Evolutionary conservation across 2,113 vertebrate genomes (phyloP).

Genomic region (Monopterus albus): DNA sequence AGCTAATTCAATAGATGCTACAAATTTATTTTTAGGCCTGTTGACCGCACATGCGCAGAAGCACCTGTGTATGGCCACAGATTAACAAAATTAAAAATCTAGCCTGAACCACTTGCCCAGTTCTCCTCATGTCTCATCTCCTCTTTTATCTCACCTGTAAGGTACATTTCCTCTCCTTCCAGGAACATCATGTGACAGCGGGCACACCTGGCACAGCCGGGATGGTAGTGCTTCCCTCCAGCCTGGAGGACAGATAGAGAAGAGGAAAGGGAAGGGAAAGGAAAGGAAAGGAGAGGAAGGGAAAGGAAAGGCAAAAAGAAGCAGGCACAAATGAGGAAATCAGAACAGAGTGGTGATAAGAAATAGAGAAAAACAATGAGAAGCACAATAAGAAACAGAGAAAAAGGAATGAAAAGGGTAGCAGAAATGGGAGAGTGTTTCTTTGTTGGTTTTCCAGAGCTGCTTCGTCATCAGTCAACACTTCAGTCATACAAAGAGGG

Average conservation of each 20-base stretch:
- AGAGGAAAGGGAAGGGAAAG: neutral
- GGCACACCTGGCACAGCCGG: constrained; percentile 92
- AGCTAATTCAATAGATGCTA: constrained; percentile 51
- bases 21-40: constrained; percentile 46
- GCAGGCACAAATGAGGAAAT: constrained; percentile 14
- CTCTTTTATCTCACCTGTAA: constrained; percentile 85
- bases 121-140: neutral
- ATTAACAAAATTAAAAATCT: neutral
- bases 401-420: neutral
- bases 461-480: constrained; percentile 34
- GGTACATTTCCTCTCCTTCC: constrained; percentile 97
- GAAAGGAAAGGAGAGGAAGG: neutral
- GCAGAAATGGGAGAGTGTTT: constrained; percentile 28
- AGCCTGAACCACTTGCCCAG: neutral
- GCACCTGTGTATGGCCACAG: neutral
- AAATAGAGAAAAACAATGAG: constrained; percentile 28
- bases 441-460: constrained; percentile 43
- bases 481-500: constrained; percentile 42
- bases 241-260: constrained; percentile 79
- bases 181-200: constrained; percentile 97
- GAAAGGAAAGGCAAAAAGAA: constrained; percentile 3
- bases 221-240: constrained; percentile 96
- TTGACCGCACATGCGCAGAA: constrained; percentile 13
- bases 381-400: neutral
- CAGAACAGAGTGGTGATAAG: constrained; percentile 18